Evolutionary conservation across 2,888 invertebrate genomes (phyloP).

Genomic region (Mythimna vitellina): DNA sequence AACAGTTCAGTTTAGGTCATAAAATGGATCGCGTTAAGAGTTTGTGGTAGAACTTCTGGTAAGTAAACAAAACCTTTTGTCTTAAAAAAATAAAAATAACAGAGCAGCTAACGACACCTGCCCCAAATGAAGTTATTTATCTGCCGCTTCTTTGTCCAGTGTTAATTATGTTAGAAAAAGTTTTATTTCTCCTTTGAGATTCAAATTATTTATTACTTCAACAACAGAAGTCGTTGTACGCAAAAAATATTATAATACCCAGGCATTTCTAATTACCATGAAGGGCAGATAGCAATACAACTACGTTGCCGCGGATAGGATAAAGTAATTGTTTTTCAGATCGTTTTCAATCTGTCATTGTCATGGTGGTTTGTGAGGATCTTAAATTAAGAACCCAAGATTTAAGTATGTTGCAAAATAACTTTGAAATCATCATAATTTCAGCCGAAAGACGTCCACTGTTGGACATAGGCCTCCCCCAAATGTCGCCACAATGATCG

Average conservation of each 20-base stretch:
- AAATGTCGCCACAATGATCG: too few relatives aligned
- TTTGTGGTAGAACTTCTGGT: too few relatives aligned
- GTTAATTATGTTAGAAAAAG: conserved; percentile 56
- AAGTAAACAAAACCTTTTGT: conserved; percentile 1
- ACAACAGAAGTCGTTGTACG: neutral
- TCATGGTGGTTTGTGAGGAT: too few relatives aligned
- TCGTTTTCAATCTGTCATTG: too few relatives aligned
- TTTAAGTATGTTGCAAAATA: too few relatives aligned
- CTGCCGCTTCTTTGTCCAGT: conserved; percentile 32
- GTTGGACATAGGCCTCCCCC: too few relatives aligned
- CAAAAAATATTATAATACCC: neutral
- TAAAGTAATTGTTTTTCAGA: too few relatives aligned
- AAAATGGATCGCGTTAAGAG: too few relatives aligned
- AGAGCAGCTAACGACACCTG: conserved; percentile 3
- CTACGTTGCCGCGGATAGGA: neutral
- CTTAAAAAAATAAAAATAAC: conserved; percentile 8
- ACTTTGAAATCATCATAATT: too few relatives aligned
- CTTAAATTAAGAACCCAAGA: too few relatives aligned
- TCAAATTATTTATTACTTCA: conserved; percentile 45
- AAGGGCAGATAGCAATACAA: neutral
- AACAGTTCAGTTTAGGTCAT: too few relatives aligned
- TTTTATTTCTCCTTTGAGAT: conserved; percentile 53
- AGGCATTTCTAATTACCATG: neutral
- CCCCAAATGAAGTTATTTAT: conserved; percentile 40
- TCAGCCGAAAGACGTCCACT: too few relatives aligned